Base-by-base conservation (phyloP, 1,140 invertebrate genomes). In the Cydia strobilella region DNA sequence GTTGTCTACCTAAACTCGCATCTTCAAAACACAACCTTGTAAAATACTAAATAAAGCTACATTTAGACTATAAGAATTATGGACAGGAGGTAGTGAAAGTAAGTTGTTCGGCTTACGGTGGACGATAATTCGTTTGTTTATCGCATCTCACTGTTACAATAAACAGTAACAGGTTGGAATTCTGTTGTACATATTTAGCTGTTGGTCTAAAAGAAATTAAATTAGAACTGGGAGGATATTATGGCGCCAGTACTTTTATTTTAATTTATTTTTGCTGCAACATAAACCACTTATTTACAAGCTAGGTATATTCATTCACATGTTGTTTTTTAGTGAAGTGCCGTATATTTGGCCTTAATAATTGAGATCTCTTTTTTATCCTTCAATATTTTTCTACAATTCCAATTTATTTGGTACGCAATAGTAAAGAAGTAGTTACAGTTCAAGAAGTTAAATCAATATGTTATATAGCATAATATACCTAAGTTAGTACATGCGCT, bases 91-190 rank as follows among this genome's bases (percentile, higher is more conserved):
- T 59, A 20, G 18, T 2, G 20, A 59, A 59, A 59, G 12, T 59
- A 59, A 59, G 18, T 12, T n/a, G 7, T 20, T 20, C 20, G 20
- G 18, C 20, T 59, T 59, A 59, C 54, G 54, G 54, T 23, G 54
- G 54, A 23, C 54, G 54, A 59, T 59, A 59, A 59, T 59, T 59
- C 20, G 54, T 59, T 59, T 59, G 54, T 59, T 59, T 59, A 59
- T 59, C 20, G 54, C 54, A 18, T 18, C 51, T 18, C 4, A 59
- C 54, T 9, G 51, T 59, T n/a, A 23, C 51, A 51, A 15, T 51
- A n/a, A 51, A 23, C 51, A 51, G 48, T 51, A n/a, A 51, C 48
- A 23, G 54, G 54, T 59, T 9, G 54, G 10, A 23, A 59, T 59
- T 23, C 54, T 59, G 48, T 15, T 15, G 15, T 54, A n/a, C n/a